Base-by-base conservation (phyloP, 2,888 invertebrate genomes). In the Chrysina gloriosa region DNA sequence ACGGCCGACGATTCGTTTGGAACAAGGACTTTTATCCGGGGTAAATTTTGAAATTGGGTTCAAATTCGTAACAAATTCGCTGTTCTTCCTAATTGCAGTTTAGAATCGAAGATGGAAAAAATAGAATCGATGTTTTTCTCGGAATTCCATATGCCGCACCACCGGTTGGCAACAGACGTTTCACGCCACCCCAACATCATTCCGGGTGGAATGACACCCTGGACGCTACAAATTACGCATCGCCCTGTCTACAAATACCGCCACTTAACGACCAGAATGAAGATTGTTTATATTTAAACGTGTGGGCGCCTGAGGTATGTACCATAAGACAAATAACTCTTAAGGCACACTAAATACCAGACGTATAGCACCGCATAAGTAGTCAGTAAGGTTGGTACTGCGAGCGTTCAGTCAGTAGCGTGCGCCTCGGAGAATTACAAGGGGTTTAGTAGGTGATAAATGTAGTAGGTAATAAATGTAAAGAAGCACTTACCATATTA, bases 271-370 rank as follows among this genome's bases (percentile, higher is more conserved):
- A 79, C 11, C 77, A 84, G 52, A 87, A 84, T 70, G 95, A 95
- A 84, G 94, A 97, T 82, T 97, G 97, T 77, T 86, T 97, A n/a
- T 94, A 91, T 79, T 83, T 97, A 56, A 96, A 96, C 79, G 90
- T 97, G 71, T 97, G 96, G 95, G 89, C 92, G 1, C 93, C 96
- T 48, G 89, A 90, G 86, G 91, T 91, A 81, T 74, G 6, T 19
- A 16, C 2, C n/a, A n/a, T n/a, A n/a, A n/a, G n/a, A n/a, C n/a
- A n/a, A n/a, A n/a, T n/a, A n/a, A n/a, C n/a, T n/a, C n/a, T n/a
- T n/a, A n/a, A n/a, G n/a, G n/a, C n/a, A n/a, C n/a, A n/a, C n/a
- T n/a, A n/a, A n/a, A n/a, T n/a, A n/a, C n/a, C n/a, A n/a, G n/a
- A n/a, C n/a, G n/a, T n/a, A n/a, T n/a, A n/a, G n/a, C n/a, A n/a